Conservation (phyloP, 2,797 vertebrate genomes). For the Hafferia zeledoni region DNA sequence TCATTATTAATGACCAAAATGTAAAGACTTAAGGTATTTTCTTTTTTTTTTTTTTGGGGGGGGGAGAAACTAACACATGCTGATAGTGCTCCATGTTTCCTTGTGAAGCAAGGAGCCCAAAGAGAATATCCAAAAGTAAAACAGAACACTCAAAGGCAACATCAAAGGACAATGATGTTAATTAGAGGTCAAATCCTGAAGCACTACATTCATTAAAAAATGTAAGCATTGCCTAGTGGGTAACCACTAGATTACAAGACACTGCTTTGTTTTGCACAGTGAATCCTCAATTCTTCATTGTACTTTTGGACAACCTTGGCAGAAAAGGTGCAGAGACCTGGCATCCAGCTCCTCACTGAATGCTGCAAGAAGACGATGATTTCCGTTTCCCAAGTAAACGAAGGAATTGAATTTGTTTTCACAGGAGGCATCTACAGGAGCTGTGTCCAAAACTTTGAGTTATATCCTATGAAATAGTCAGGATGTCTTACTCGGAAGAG, state of each 20-base stretch:
- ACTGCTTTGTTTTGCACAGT: neutral
- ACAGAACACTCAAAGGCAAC: neutral
- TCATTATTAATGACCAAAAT: too few relatives aligned
- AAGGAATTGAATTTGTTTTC: neutral
- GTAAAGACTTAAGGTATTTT: too few relatives aligned
- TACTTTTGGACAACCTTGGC: neutral
- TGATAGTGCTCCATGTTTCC: neutral
- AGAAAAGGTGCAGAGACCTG: neutral
- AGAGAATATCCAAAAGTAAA: constrained; percentile 39
- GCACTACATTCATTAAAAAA: constrained; percentile 13
- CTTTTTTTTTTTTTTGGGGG: too few relatives aligned
- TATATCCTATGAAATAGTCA: neutral
- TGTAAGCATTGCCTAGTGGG: neutral
- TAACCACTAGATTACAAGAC: neutral
- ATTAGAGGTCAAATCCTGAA: constrained; percentile 55
- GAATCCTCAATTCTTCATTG: neutral
- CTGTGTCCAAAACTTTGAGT: neutral
- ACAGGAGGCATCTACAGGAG: neutral
- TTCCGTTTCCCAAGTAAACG: neutral
- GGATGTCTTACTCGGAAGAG: neutral
- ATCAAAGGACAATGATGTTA: constrained; percentile 44
- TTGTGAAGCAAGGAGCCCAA: neutral
- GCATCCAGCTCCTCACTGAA: neutral
- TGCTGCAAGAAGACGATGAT: neutral
- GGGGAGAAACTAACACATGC: neutral